Conservation (phyloP, 2,888 invertebrate genomes). For the Pardosa pseudoannulata region DNA sequence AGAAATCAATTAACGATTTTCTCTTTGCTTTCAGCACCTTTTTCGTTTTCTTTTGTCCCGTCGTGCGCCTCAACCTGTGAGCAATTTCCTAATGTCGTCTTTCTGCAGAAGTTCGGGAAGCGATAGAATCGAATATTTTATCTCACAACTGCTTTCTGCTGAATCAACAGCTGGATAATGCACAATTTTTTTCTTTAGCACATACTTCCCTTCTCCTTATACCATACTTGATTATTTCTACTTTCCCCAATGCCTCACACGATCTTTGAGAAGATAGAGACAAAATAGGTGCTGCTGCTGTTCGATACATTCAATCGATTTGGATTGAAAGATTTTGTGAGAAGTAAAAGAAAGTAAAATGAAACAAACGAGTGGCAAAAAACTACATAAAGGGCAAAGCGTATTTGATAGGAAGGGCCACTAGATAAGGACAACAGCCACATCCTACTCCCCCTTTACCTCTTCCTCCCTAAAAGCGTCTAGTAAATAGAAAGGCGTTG, state of each 20-base stretch:
- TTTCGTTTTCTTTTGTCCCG: slow-evolving; percentile 1
- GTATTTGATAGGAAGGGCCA: slow-evolving; percentile 55
- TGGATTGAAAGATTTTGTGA: slow-evolving; percentile 64
- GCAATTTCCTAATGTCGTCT: slow-evolving; percentile 46
- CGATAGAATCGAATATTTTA: slow-evolving; percentile 61
- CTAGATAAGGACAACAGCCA: slow-evolving; percentile 50
- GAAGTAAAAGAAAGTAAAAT: slow-evolving; percentile 50
- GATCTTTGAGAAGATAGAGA: slow-evolving; percentile 43
- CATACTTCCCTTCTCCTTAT: neutral
- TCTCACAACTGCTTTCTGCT: slow-evolving; percentile 46
- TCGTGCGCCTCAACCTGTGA: neutral
- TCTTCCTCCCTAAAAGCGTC: slow-evolving; percentile 30
- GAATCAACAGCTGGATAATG: slow-evolving; percentile 65
- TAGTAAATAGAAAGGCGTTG: slow-evolving; percentile 64
- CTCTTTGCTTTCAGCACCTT: neutral
- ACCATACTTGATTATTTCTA: slow-evolving; percentile 31
- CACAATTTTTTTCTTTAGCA: neutral
- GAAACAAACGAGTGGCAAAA: slow-evolving; percentile 41
- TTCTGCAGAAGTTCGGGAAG: slow-evolving; percentile 8
- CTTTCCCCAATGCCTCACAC: slow-evolving; percentile 24
- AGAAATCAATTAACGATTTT: slow-evolving; percentile 64
- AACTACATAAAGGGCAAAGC: slow-evolving; percentile 48
- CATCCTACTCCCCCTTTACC: neutral
- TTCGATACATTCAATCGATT: slow-evolving; percentile 59
- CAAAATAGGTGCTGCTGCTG: slow-evolving; percentile 29